phyloP scores from a whole-genome alignment of 53 echinoderm and acorn worm genomes.

The Patiria pectinifera region DNA sequence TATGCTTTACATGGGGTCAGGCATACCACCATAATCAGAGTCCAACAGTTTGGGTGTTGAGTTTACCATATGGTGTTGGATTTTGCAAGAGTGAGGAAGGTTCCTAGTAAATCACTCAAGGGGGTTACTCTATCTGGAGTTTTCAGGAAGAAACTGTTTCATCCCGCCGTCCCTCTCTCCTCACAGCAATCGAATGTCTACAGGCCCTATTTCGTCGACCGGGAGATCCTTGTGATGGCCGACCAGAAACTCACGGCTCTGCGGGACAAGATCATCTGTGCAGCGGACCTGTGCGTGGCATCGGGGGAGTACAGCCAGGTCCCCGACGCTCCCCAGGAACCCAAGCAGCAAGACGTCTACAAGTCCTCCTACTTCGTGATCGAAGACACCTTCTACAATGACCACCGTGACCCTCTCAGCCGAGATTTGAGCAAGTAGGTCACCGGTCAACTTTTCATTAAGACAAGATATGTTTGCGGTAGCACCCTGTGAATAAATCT shows the following conservation, averaged over 20 bases:
- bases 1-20: too few relatives aligned
- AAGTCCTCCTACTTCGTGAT: slow-evolving; percentile 93
- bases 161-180: neutral
- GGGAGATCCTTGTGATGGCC: slow-evolving; percentile 79
- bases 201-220: slow-evolving; percentile 59
- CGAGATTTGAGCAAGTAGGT: slow-evolving; percentile 77
- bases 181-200: slow-evolving; percentile 40
- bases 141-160: too few relatives aligned
- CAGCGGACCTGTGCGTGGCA: slow-evolving; percentile 77
- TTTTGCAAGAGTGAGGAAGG: too few relatives aligned
- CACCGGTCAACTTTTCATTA: neutral
- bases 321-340: slow-evolving; percentile 69
- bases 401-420: slow-evolving; percentile 74
- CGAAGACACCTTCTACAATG: slow-evolving; percentile 85
- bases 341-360: slow-evolving; percentile 74
- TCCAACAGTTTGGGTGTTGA: too few relatives aligned
- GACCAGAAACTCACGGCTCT: slow-evolving; percentile 74
- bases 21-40: too few relatives aligned
- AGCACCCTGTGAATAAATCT: too few relatives aligned
- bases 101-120: too few relatives aligned
- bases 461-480: too few relatives aligned
- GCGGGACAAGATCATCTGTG: slow-evolving; percentile 82
- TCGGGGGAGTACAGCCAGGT: slow-evolving; percentile 78
- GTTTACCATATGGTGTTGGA: too few relatives aligned
- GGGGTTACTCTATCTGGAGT: too few relatives aligned